Evolutionary conservation across 2,888 invertebrate genomes (phyloP).

Genomic region (Fissipunctia ypsillon): DNA sequence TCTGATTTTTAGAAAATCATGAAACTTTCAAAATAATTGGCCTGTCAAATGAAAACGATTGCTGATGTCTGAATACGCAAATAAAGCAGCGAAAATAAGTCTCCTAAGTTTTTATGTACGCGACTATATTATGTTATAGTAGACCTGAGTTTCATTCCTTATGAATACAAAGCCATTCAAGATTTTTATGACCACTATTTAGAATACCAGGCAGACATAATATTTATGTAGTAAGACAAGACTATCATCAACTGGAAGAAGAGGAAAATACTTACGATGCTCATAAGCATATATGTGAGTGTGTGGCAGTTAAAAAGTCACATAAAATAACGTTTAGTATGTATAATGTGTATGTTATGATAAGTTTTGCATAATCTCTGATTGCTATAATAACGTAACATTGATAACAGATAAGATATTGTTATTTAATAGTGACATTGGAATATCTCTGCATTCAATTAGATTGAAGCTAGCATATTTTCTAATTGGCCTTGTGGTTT

Average conservation of each 20-base stretch:
- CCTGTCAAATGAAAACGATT: neutral
- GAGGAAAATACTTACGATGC: slow-evolving; percentile 12
- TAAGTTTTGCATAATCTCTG: slow-evolving; percentile 42
- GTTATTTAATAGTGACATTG: slow-evolving; percentile 43
- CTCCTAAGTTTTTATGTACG: too few species aligned
- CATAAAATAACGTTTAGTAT: slow-evolving; percentile 20
- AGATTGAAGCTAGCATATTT: neutral
- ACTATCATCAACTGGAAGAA: neutral
- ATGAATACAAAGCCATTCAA: neutral
- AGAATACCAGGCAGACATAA: slow-evolving; percentile 8
- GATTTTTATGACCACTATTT: slow-evolving; percentile 15
- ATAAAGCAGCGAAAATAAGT: too few species aligned
- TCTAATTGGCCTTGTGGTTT: neutral
- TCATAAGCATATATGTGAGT: slow-evolving; percentile 21
- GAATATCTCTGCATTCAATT: slow-evolving; percentile 2
- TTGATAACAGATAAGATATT: slow-evolving; percentile 44
- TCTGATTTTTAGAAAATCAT: neutral
- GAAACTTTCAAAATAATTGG: neutral
- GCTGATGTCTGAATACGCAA: neutral
- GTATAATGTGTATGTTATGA: slow-evolving; percentile 16
- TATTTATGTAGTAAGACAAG: slow-evolving; percentile 2
- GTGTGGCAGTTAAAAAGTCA: slow-evolving; percentile 8
- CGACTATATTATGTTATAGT: neutral
- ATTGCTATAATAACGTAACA: slow-evolving; percentile 22
- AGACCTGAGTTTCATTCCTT: neutral